Percentiles rank a stretch among this genome's conserved stretches.
These are phyloP conservation scores for Drosophila peninsularis DNA, from an alignment of 2,888 invertebrate species.

Conservation along the genomic window DNA sequence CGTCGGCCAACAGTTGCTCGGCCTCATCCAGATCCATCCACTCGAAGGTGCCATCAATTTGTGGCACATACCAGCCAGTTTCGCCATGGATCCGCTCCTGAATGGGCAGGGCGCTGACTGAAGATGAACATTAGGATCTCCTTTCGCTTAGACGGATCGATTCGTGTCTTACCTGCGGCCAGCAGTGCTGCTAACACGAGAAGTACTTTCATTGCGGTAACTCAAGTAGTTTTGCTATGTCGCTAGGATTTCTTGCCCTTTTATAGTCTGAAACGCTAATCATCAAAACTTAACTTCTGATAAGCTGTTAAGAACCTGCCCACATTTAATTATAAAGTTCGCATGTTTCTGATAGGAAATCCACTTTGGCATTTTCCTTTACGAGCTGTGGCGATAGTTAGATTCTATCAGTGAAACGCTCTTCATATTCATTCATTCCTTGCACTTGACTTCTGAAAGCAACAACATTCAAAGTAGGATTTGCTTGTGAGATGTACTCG, in stretches of 20 bases:
- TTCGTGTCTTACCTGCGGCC: constrained; percentile 41
- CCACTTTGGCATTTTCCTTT: not conserved
- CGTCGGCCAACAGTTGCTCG: constrained; percentile 34
- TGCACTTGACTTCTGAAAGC: no score
- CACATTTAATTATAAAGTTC: constrained; percentile 5
- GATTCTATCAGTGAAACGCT: not conserved
- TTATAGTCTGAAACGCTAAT: constrained; percentile 32
- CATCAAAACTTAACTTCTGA: not conserved
- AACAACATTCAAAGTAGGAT: not conserved
- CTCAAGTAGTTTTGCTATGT: constrained; percentile 6
- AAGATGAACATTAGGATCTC: not conserved
- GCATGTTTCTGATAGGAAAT: constrained; percentile 7
- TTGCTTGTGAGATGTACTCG: not conserved
- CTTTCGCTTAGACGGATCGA: rapidly evolving
- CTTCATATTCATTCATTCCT: not conserved
- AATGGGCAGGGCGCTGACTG: constrained; percentile 53
- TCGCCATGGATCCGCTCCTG: constrained; percentile 56
- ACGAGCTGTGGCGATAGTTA: not conserved
- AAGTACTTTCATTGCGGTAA: constrained; percentile 31
- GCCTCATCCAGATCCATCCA: constrained; percentile 62
- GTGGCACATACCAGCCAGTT: constrained; percentile 69
- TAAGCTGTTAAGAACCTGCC: constrained; percentile 11
- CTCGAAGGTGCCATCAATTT: constrained; percentile 51
- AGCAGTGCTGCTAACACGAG: constrained; percentile 34
- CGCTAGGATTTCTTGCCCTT: not conserved